Percentiles rank a stretch among this genome's conserved stretches.
phyloP scores from a whole-genome alignment of 2,113 vertebrate species.

The Beaufortia kweichowensis region DNA sequence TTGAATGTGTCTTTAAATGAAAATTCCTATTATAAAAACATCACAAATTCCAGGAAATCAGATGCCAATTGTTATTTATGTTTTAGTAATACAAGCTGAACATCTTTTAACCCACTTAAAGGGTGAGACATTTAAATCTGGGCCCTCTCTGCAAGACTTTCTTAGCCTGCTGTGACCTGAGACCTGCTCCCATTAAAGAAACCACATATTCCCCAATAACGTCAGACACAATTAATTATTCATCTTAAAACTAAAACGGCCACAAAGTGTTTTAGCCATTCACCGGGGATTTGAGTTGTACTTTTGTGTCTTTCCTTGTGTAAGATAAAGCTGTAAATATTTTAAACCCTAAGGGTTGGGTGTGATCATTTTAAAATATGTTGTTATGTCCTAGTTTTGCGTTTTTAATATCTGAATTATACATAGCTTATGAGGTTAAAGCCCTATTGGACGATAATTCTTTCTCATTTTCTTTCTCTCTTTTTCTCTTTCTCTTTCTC shows the following conservation, averaged over 20 bases:
- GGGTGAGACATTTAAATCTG: not conserved
- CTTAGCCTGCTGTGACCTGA: not conserved
- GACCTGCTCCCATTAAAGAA: not conserved
- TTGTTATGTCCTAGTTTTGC: not conserved
- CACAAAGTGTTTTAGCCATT: slow-evolving; percentile 5
- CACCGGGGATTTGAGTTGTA: not conserved
- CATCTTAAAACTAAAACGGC: slow-evolving; percentile 8
- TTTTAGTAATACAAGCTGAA: too few species aligned
- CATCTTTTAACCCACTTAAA: too few species aligned
- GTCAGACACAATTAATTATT: slow-evolving; percentile 31
- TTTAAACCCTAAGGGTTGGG: not conserved
- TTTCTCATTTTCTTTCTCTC: too few species aligned
- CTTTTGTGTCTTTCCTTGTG: not conserved
- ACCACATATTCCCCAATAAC: slow-evolving; percentile 3
- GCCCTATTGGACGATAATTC: too few species aligned
- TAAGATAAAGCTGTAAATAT: not conserved
- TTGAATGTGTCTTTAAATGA: too few species aligned
- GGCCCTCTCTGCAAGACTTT: not conserved
- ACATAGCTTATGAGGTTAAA: not conserved
- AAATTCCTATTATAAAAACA: too few species aligned
- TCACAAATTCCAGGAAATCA: too few species aligned
- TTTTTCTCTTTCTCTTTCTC: too few species aligned
- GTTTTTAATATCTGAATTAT: not conserved
- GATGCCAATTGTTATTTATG: too few species aligned
- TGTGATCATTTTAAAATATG: not conserved